Base-by-base conservation (phyloP, 2,797 vertebrate species). In the Macrochelys suwanniensis region DNA sequence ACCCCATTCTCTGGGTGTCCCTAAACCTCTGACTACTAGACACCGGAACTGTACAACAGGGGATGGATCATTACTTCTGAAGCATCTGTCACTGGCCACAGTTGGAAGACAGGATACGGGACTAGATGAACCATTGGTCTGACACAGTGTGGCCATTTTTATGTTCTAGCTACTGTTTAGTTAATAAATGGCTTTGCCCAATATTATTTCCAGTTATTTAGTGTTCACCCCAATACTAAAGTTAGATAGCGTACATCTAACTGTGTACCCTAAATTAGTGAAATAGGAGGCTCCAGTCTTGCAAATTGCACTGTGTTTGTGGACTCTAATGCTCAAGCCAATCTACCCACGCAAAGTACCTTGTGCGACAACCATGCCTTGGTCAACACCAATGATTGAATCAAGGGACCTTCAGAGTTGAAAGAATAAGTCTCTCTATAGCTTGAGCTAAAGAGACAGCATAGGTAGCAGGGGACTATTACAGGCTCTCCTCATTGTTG, bases 171-270 rank as follows among this genome's bases (percentile, higher is more conserved):
- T 33, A 65, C 15, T 19, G 33, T n/a, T 65, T 65, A 56, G 85
- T 87, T 95, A 87, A 15, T 92, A 88, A 94, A 89, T 51, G 57
- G 84, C 89, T 92, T 86, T 76, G 11, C 37, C 7, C 56, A 45
- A 93, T 93, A 86, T 86, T 94, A 88, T 90, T 90, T 81, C 45
- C 81, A 54, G 28, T 88, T 94, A 93, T 88, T 95, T 85, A 94
- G 84, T 51, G 87, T 45, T 87, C 17, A 2, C 42, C 15, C 77
- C 77, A 87, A 42, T 74, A 74, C 11, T 74, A 74, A 45, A 74
- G 42, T 45, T 74, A 25, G 71, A 25, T 45, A 45, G 65, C 45
- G 5, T 25, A 1, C 33, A 94, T 61, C 54, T 45, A 82, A 65
- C 42, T 82, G 79, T 89, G 26, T 50, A 45, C 61, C 82, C 80